Conservation (phyloP, 2,113 vertebrate species). For the Cephalopterus ornatus region DNA sequence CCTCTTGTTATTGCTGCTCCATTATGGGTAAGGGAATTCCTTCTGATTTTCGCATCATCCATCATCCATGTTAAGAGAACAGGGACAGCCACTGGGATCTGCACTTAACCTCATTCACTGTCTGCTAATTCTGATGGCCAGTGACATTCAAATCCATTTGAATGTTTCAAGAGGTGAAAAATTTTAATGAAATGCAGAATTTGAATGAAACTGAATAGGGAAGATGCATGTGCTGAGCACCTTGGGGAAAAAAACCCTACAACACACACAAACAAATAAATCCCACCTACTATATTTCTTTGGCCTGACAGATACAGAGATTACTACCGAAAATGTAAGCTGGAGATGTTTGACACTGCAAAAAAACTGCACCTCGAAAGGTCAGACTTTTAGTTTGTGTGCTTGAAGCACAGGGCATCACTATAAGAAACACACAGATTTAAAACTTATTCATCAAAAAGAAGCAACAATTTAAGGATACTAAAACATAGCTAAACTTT, state of each 20-base stretch:
- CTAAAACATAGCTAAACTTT: background rate
- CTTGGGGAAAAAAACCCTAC: accelerated
- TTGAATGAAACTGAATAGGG: background rate
- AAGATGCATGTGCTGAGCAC: background rate
- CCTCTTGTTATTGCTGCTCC: background rate
- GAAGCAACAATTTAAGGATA: background rate
- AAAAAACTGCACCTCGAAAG: background rate
- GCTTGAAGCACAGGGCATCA: background rate
- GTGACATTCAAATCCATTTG: background rate
- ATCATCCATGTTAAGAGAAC: background rate
- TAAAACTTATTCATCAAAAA: background rate
- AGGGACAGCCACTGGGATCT: background rate
- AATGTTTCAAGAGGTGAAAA: background rate
- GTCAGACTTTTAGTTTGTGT: background rate
- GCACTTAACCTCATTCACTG: background rate
- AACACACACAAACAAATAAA: background rate
- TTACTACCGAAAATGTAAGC: background rate
- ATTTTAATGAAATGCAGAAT: background rate
- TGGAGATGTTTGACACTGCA: background rate
- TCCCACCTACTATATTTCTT: background rate
- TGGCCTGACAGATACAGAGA: background rate
- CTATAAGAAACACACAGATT: background rate
- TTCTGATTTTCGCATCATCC: background rate
- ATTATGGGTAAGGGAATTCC: background rate
- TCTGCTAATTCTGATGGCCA: background rate